Evolutionary conservation across 1,140 invertebrate species (phyloP).

Genomic region (Lepidurus packardi): DNA sequence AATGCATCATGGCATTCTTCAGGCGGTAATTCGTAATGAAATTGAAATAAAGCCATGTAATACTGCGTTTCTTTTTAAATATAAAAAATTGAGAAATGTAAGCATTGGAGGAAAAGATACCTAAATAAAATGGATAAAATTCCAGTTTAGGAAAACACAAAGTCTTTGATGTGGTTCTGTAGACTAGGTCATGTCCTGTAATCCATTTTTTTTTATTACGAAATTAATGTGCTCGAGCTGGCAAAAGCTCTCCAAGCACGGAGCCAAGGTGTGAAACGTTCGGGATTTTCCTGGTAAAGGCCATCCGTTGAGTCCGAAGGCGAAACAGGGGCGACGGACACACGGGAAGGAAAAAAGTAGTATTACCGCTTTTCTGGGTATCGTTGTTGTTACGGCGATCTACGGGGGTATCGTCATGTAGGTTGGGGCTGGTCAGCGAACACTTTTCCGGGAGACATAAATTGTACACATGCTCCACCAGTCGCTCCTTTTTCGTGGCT

Average conservation of each 20-base stretch:
- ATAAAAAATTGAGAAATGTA: no score
- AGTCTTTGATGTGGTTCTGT: not conserved
- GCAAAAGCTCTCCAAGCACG: no score
- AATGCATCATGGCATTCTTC: no score
- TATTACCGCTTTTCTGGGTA: not conserved
- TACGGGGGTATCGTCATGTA: slow-evolving; percentile 14
- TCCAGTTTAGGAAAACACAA: no score
- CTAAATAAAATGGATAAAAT: no score
- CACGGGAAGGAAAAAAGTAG: not conserved
- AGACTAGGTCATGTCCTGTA: not conserved
- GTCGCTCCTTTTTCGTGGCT: not conserved
- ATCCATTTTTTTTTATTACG: not conserved
- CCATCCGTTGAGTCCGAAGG: slow-evolving; percentile 11
- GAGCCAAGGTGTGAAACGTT: not conserved
- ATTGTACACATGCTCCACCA: not conserved
- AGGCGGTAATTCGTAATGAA: no score
- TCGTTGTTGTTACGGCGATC: not conserved
- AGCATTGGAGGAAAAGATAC: no score
- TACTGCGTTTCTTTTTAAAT: no score
- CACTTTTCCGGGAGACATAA: slow-evolving; percentile 13
- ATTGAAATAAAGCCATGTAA: no score
- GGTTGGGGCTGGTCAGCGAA: not conserved
- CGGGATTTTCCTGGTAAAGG: slow-evolving; percentile 4
- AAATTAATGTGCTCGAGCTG: not conserved
- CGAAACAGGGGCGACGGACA: slow-evolving; percentile 14